Base-by-base conservation (phyloP, 2,797 vertebrate species). In the Mastacembelus armatus region DNA sequence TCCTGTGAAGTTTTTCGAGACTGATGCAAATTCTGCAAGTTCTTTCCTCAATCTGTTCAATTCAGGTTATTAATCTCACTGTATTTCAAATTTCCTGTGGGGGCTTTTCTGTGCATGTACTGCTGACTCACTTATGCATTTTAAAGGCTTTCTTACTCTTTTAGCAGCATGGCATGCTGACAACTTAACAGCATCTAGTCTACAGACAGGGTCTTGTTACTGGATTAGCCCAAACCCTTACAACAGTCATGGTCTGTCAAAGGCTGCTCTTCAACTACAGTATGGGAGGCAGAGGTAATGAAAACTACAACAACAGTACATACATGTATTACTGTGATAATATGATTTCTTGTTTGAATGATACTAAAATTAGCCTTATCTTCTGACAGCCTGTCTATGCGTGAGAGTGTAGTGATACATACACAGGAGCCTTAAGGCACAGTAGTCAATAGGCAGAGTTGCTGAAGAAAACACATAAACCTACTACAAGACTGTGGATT, bases 161-260 rank as follows among this genome's bases (percentile, higher is more conserved):
- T 66, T 67, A 71, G 64, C 54, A 71, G 71, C 68, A 48, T 76
- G 69, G 66, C 69, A 69, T 76, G 57, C 75, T 78, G 77, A 88
- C 83, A 86, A 83, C 65, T 79, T 74, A 77, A 80, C 73, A 77
- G 73, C 33, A 62, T 75, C 63, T 78, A 71, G 80, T 79, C 70
- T 69, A 65, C 74, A 74, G 79, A 76, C 61, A 65, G 43, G 67
- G 57, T 33, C 39, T 44, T 52, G 65, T 86, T 83, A 85, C 87
- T 84, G 81, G 81, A 90, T 89, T 87, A 87, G 64, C 36, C 36
- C 54, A 69, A 85, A 86, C 64, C 36, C 54, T 69, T 71, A 71
- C 60, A 85, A 63, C 44, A 59, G 65, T 72, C 61, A 64, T 18
- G 61, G 32, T 18, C 48, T 60, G 76, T 66, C 70, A 84, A 71